Conservation (phyloP, 2,797 vertebrate genomes). For the Falco berigora region DNA sequence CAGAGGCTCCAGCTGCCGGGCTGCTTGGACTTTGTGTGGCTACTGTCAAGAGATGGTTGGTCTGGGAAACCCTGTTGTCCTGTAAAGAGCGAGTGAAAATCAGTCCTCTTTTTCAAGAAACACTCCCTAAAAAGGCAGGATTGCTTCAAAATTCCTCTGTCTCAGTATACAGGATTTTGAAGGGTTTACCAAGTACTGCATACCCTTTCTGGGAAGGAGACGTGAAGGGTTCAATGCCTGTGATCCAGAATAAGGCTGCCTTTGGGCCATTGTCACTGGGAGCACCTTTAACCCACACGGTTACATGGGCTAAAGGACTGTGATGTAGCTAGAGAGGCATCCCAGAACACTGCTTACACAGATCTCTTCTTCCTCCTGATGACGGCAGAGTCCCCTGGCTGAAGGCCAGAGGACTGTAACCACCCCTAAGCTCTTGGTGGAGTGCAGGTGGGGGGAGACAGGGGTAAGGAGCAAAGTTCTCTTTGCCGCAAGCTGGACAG, state of each 20-base stretch:
- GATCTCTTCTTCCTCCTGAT: neutral
- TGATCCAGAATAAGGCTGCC: neutral
- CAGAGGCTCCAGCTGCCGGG: neutral
- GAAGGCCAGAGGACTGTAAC: neutral
- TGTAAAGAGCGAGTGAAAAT: neutral
- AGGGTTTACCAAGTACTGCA: neutral
- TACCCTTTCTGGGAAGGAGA: neutral
- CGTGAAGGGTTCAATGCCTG: neutral
- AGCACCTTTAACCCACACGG: neutral
- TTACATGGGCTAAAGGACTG: neutral
- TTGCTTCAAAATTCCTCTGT: neutral
- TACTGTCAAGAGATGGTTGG: neutral
- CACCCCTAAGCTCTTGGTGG: neutral
- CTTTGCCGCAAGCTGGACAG: neutral
- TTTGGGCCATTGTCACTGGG: neutral
- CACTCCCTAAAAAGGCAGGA: neutral
- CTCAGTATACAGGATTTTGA: neutral
- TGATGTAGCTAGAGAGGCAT: neutral
- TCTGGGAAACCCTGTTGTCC: neutral
- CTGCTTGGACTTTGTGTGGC: neutral
- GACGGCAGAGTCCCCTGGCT: neutral
- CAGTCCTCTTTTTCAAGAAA: neutral
- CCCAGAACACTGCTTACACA: neutral
- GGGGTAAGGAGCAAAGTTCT: neutral
- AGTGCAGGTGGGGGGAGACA: neutral